Conservation (phyloP, 2,888 invertebrate species). For the Lasioglossum malachurum region DNA sequence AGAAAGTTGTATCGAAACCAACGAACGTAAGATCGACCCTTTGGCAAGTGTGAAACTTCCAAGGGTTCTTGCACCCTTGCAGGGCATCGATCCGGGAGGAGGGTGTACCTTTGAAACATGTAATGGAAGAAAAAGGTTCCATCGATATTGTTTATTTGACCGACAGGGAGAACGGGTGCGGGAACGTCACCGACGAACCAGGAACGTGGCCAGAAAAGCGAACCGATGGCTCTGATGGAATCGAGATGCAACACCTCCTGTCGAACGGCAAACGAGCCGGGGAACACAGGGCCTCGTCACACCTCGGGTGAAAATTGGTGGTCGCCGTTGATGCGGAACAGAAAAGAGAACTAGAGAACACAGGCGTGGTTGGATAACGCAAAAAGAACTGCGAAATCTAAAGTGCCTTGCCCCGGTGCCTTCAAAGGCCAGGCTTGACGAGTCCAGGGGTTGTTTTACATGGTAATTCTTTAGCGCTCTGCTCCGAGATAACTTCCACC, state of each 20-base stretch:
- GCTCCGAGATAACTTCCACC: constrained; percentile 57
- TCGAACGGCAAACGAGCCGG: constrained; percentile 42
- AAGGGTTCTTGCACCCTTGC: background rate
- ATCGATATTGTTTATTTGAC: constrained; percentile 17
- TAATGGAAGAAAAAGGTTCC: background rate
- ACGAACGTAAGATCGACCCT: background rate
- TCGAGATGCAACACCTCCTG: constrained; percentile 44
- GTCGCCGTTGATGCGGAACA: constrained; percentile 22
- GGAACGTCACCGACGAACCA: background rate
- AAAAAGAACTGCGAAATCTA: constrained; percentile 50
- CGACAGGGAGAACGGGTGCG: background rate
- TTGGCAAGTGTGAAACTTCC: background rate
- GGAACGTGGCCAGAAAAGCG: background rate
- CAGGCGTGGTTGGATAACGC: constrained; percentile 1
- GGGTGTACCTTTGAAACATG: background rate
- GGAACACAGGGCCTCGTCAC: constrained; percentile 17
- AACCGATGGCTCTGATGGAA: constrained; percentile 13
- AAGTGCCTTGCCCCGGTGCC: constrained; percentile 46
- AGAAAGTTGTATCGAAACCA: background rate
- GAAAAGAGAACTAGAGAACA: constrained; percentile 16
- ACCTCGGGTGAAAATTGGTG: constrained; percentile 61
- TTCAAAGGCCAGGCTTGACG: constrained; percentile 44
- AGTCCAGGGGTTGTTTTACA: constrained; percentile 53
- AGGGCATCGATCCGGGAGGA: background rate
- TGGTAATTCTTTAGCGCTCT: constrained; percentile 66